Evolutionary conservation across 2,888 invertebrate genomes (phyloP).

Genomic region (Hirtodrosophila trivittata): DNA sequence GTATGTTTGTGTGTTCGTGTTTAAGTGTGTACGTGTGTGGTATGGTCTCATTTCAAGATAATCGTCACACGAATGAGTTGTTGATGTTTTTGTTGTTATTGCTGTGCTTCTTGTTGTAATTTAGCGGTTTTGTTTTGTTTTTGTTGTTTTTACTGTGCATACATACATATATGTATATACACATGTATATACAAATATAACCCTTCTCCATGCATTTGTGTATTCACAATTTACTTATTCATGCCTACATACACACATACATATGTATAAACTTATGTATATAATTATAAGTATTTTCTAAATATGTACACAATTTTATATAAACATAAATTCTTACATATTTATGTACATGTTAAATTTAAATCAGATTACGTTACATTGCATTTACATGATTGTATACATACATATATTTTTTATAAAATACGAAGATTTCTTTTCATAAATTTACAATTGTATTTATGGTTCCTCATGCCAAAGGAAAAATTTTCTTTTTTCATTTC

Average conservation of each 20-base stretch:
- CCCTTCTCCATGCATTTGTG: too few relatives aligned
- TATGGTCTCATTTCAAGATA: slow-evolving; percentile 77
- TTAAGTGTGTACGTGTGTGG: slow-evolving; percentile 62
- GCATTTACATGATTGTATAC: too few relatives aligned
- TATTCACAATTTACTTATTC: slow-evolving; percentile 10
- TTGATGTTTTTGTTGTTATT: slow-evolving; percentile 45
- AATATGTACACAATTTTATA: too few relatives aligned
- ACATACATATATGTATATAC: slow-evolving; percentile 10
- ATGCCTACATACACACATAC: too few relatives aligned
- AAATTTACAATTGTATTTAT: slow-evolving; percentile 37
- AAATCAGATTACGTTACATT: too few relatives aligned
- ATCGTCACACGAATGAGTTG: slow-evolving; percentile 75
- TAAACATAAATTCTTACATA: too few relatives aligned
- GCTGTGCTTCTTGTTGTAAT: slow-evolving; percentile 60
- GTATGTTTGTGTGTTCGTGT: too few relatives aligned
- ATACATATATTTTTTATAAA: too few relatives aligned
- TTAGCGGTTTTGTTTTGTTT: slow-evolving; percentile 68
- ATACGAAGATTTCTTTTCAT: slow-evolving; percentile 9
- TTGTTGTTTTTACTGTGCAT: slow-evolving; percentile 26
- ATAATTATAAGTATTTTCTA: too few relatives aligned
- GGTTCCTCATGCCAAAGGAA: slow-evolving; percentile 25
- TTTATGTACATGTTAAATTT: too few relatives aligned
- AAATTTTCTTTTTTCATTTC: slow-evolving; percentile 29
- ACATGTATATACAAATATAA: slow-evolving; percentile 20
- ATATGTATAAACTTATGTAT: too few relatives aligned